Base-by-base conservation (phyloP, 2,797 vertebrate genomes). In the Chaetophractus vellerosus region DNA sequence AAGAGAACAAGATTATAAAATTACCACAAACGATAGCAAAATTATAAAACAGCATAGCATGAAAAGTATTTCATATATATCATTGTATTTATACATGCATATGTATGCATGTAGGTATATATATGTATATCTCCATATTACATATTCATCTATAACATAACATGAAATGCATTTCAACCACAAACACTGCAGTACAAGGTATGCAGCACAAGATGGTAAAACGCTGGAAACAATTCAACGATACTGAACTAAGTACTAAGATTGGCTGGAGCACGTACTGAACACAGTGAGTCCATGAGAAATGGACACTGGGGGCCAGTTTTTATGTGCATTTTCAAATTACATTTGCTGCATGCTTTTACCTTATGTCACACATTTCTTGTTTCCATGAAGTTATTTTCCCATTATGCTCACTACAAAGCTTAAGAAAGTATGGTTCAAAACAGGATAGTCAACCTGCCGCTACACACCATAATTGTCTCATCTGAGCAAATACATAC, bases 351-450 rank as follows among this genome's bases (percentile, higher is more conserved):
- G 5, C 3, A 23, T 50, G 38, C 2, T 55, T 80, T 91, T 68
- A 57, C 83, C 48, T 91, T 74, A 83, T 31, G 55, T 93, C 24
- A 82, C 33, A 76, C 41, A 81, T 83, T 86, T 87, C 24, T 92
- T 72, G 28, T 96, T 91, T 85, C 16, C 41, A 90, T 6, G 9
- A 90, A 89, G 24, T 41, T 61, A 76, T 50, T 68, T 84, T 63
- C 81, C 76, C 23, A 87, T 71, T 21, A 82, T 31, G 68, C 38
- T 90, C 36, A 88, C 31, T 33, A 85, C 31, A 85, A 80, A 78
- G 52, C 9, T 72, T 93, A 31, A 79, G 50, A 55, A 91, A 83
- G 69, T 28, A 76, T 11, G 31, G 89, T 36, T 94, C 38, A 74
- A 50, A 57, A 83, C 31, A 85, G 68, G 23, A 91, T 1, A 63